These are phyloP conservation scores for Tribolium madens DNA, from an alignment of 1,140 invertebrate genomes.

Conservation along the genomic window DNA sequence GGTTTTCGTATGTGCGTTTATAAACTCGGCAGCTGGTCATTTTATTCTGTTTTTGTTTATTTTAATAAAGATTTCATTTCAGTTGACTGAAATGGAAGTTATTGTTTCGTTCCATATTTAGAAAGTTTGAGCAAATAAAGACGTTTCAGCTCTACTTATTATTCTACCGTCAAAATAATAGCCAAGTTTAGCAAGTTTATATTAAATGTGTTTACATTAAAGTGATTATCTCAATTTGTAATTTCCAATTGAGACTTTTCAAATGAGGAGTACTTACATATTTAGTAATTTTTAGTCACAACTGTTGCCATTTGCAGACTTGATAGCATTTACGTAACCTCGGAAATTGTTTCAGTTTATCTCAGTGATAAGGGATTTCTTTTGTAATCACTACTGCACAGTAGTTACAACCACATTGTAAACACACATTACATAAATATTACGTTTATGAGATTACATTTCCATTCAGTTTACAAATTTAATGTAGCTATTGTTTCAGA, in stretches of 20 bases:
- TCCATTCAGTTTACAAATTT: neutral
- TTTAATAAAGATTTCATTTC: neutral
- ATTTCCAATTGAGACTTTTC: neutral
- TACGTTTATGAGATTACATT: neutral
- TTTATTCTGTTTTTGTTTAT: neutral
- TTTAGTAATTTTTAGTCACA: neutral
- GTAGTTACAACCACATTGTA: neutral
- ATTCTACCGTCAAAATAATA: neutral
- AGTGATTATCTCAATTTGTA: neutral
- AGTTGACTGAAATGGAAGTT: neutral
- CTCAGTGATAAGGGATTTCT: neutral
- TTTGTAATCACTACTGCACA: neutral
- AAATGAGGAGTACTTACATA: neutral
- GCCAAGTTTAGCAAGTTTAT: neutral
- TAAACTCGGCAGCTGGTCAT: neutral
- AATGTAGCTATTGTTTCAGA: neutral
- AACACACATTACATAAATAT: neutral
- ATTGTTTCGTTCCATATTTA: neutral
- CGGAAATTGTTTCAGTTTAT: too few species aligned
- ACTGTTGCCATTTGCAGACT: neutral
- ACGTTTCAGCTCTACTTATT: neutral
- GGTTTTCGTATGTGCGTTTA: neutral
- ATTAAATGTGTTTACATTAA: neutral
- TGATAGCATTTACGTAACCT: too few species aligned
- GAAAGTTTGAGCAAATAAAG: neutral